Evolutionary conservation across 2,113 vertebrate species (phyloP), one percentile per base, ranked within the genome.

Genomic region (Engraulis encrasicolus): DNA sequence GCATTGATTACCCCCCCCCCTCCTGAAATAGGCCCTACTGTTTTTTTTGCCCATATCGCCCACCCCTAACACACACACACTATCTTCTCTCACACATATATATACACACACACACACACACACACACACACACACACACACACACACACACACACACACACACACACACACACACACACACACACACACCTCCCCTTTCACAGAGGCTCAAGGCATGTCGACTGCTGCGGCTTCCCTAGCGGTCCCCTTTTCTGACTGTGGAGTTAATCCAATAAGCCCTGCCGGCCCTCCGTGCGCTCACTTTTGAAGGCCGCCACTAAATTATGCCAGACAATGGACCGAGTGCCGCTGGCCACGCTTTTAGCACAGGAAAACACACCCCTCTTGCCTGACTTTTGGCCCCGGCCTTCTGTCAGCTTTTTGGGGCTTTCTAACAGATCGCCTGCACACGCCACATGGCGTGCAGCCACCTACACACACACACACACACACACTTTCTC

Each of bases 301-400:
- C 78, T 14, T 71, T 85, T 74, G 61, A 74, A 31, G 31, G 78
- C 20, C 77, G 15, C 54, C 86, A 20, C 71, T 88, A 90, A 91
- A 89, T 89, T 48, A 88, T 80, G 61, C 66, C 4, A n/a, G 37
- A 88, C 80, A 85, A 84, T 85, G 81, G 78, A n/a, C 34, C 20
- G 45, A 82, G 77, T 79, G 23, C 79, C 34, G 77, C 20, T 58
- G 14, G 81, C 79, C 81, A 71, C 58, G 88, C 83, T 17, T 85
- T 86, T 84, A 82, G n/a, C 78, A 48, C 71, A 66, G 81, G 50
- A n/a, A 78, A n/a, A n/a, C n/a, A n/a, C 23, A 50, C n/a, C 50
- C 84, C 71, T 38, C 19, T n/a, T 71, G 50, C 50, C 58, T 79
- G 82, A 90, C 83, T 79, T 90, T 87, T 89, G 84, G 49, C 80